These are phyloP conservation scores for Ambastaia sidthimunki DNA, from an alignment of 2,797 vertebrate species.

Conservation along the genomic window DNA sequence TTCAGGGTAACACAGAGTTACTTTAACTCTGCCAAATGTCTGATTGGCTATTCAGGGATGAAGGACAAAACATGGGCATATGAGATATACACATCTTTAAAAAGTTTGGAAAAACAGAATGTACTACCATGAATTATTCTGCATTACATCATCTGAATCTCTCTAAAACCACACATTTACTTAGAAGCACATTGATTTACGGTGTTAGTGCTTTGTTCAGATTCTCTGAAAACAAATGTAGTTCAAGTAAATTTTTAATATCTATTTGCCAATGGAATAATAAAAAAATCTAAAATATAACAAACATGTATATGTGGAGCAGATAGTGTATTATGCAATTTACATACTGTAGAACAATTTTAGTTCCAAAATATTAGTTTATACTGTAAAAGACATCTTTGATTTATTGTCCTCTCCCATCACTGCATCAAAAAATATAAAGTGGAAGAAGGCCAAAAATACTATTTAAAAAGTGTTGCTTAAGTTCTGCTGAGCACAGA, in stretches of 20 bases:
- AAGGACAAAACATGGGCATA: not conserved
- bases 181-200: too few species aligned
- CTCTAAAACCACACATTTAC: too few species aligned
- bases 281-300: too few species aligned
- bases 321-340: too few species aligned
- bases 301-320: too few species aligned
- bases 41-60: conserved; percentile 27
- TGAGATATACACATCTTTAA: not conserved
- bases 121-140: not conserved
- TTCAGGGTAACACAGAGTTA: conserved; percentile 17
- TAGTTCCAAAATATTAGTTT: too few species aligned
- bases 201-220: too few species aligned
- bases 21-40: conserved; percentile 1
- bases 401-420: not conserved
- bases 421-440: not conserved
- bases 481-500: not conserved
- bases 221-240: too few species aligned
- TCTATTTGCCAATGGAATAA: too few species aligned
- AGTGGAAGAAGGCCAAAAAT: not conserved
- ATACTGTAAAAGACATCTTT: too few species aligned
- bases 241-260: too few species aligned
- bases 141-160: not conserved
- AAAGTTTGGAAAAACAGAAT: not conserved
- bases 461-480: not conserved
- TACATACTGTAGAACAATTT: too few species aligned